Evolutionary conservation across 1,140 invertebrate species (phyloP).

Genomic region (Dufourea novaeangliae): DNA sequence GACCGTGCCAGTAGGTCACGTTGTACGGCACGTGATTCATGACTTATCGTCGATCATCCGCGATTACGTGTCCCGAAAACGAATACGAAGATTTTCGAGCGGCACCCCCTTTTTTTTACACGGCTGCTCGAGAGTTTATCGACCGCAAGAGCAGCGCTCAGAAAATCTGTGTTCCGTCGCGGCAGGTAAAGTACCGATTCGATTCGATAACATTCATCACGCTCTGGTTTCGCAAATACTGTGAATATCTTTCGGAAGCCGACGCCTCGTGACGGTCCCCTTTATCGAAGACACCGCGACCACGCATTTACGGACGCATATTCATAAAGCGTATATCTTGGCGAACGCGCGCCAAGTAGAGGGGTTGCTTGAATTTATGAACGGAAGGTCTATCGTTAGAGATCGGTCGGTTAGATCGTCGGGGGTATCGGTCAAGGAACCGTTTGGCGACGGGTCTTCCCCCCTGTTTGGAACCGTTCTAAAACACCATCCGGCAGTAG

Average conservation of each 20-base stretch:
- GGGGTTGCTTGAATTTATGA: constrained; percentile 32
- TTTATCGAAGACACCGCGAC: constrained; percentile 15
- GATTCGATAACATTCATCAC: neutral
- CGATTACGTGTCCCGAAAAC: constrained; percentile 46
- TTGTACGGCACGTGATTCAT: constrained; percentile 51
- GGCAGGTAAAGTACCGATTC: neutral
- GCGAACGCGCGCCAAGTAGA: neutral
- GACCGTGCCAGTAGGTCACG: constrained; percentile 39
- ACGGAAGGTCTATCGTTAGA: constrained; percentile 31
- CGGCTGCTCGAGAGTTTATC: neutral
- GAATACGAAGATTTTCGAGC: constrained; percentile 20
- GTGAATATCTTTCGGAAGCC: neutral
- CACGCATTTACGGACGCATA: constrained; percentile 21
- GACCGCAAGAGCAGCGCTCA: neutral
- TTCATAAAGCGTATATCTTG: constrained; percentile 28
- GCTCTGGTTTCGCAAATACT: neutral
- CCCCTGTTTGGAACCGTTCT: neutral
- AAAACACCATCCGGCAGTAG: neutral
- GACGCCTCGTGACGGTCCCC: neutral
- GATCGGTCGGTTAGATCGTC: constrained; percentile 21
- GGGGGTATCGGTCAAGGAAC: constrained; percentile 41
- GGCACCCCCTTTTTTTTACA: too few relatives aligned
- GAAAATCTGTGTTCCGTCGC: constrained; percentile 1
- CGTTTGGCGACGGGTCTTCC: neutral
- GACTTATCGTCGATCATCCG: constrained; percentile 54